Evolutionary conservation across 2,888 invertebrate species (phyloP).

Genomic region (Pterostichus madidus): DNA sequence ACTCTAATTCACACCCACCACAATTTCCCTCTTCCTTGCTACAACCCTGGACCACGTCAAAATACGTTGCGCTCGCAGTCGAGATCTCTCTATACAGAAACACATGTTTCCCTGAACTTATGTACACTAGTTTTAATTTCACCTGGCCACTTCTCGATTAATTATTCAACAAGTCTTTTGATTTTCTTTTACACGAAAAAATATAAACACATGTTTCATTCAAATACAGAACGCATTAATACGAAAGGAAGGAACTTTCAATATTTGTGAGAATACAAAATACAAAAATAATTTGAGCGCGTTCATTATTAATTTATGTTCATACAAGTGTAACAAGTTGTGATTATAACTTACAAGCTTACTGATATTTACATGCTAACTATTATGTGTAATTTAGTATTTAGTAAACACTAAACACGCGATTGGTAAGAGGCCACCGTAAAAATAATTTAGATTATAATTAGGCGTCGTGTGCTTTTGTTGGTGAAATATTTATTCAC

Average conservation of each 20-base stretch:
- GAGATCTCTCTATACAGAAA: too few relatives aligned
- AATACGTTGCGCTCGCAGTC: too few relatives aligned
- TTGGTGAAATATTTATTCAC: neutral
- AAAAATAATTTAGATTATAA: neutral
- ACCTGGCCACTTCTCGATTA: neutral
- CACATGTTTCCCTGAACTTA: conserved; percentile 6
- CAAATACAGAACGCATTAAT: neutral
- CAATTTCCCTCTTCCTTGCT: too few relatives aligned
- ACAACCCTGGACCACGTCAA: too few relatives aligned
- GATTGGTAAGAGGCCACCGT: neutral
- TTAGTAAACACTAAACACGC: conserved; percentile 9
- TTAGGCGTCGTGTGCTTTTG: neutral
- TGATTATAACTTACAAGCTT: neutral
- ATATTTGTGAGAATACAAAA: neutral
- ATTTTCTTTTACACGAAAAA: conserved; percentile 28
- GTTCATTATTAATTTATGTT: conserved; percentile 1
- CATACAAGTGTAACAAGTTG: neutral
- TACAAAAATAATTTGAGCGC: neutral
- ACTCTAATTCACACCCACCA: too few relatives aligned
- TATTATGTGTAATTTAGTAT: conserved; percentile 14
- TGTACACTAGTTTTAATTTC: conserved; percentile 40
- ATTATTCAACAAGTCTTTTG: conserved; percentile 36
- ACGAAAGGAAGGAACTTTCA: neutral
- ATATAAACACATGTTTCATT: neutral
- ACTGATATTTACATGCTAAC: neutral